Conservation (phyloP, 2,888 invertebrate species). For the Chrysolina haemoptera region DNA sequence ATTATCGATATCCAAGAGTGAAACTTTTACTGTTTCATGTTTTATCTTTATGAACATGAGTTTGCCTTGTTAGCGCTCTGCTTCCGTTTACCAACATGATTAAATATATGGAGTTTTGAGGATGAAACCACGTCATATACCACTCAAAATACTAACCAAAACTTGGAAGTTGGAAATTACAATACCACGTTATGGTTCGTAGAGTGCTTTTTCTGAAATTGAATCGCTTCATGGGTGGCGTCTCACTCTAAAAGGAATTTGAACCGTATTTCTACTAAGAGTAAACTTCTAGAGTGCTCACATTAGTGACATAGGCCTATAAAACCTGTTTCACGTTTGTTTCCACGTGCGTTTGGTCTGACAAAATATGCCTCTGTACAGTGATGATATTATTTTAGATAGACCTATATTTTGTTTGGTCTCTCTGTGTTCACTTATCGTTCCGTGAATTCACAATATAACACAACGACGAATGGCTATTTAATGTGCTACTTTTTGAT, state of each 20-base stretch:
- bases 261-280: neutral
- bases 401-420: too few species aligned
- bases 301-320: neutral
- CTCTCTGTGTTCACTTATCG: too few species aligned
- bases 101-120: neutral
- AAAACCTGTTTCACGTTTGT: neutral
- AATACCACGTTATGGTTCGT: slow-evolving; percentile 48
- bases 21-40: neutral
- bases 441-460: too few species aligned
- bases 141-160: slow-evolving; percentile 41
- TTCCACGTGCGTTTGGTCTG: neutral
- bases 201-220: slow-evolving; percentile 49
- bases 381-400: too few species aligned
- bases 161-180: slow-evolving; percentile 42
- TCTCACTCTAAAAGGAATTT: neutral
- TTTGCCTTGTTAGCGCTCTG: neutral
- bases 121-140: slow-evolving; percentile 36
- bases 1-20: neutral
- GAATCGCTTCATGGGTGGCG: slow-evolving; percentile 28
- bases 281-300: neutral
- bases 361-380: neutral
- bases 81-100: neutral
- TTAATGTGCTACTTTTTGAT: too few species aligned
- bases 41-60: neutral
- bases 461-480: too few species aligned